Percentiles rank a stretch among this genome's conserved stretches.
phyloP scores from a whole-genome alignment of 2,797 vertebrate species.

The Parotocinclus haroldoi region DNA sequence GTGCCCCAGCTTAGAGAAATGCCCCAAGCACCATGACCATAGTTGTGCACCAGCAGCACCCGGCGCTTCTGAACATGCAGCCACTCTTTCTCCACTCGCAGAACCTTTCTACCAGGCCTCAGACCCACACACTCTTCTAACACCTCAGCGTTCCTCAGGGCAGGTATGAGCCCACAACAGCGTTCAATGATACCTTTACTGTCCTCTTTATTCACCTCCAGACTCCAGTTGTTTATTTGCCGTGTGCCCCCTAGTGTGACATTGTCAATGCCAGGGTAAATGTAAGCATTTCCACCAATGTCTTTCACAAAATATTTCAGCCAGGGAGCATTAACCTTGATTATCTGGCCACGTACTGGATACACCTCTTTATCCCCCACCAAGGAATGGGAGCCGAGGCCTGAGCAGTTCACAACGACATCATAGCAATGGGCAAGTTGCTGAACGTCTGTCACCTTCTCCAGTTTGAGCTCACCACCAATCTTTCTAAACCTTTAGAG shows the following conservation, averaged over 20 bases:
- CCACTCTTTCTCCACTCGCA: constrained; percentile 77
- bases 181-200: constrained; percentile 73
- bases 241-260: constrained; percentile 83
- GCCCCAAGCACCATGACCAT: constrained; percentile 84
- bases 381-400: constrained; percentile 77
- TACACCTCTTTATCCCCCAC: constrained; percentile 67
- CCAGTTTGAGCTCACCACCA: constrained; percentile 67
- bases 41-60: constrained; percentile 84
- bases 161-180: constrained; percentile 80
- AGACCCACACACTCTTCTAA: constrained; percentile 77
- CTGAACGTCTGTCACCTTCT: constrained; percentile 72
- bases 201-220: constrained; percentile 64
- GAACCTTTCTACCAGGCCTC: constrained; percentile 72
- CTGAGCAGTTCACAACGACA: constrained; percentile 84
- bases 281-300: constrained; percentile 75
- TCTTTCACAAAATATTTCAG: constrained; percentile 84
- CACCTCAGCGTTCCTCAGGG: constrained; percentile 63
- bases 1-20: constrained; percentile 83
- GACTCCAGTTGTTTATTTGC: constrained; percentile 75
- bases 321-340: constrained; percentile 86
- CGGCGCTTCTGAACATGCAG: constrained; percentile 51
- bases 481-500: constrained; percentile 72
- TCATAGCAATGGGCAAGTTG: constrained; percentile 74
- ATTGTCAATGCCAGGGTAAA: constrained; percentile 78
- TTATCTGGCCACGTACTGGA: constrained; percentile 84